Base-by-base conservation (phyloP, 2,113 vertebrate genomes). In the Aptenodytes patagonicus region DNA sequence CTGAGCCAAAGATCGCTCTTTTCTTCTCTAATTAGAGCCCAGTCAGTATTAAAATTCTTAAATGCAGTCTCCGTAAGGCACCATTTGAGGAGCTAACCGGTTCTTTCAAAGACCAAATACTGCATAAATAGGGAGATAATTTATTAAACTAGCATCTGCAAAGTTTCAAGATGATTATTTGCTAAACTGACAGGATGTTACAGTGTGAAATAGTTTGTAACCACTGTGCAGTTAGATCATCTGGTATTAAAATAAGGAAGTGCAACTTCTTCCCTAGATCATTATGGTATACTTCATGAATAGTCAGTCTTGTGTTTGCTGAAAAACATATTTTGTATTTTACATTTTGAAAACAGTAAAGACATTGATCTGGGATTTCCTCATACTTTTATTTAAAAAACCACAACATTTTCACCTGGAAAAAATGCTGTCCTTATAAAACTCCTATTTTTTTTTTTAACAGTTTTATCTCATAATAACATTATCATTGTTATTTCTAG, bases 101-200 rank as follows among this genome's bases (percentile, higher is more conserved):
- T 52, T 55, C n/a, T 54, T 46, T 54, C 29, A 40, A 38, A 89
- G 28, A 21, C 38, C 11, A 14, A 65, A 13, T 16, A 6, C 57
- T 11, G 3, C 47, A 28, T 49, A 31, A 58, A 42, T 22, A 81
- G 44, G n/a, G 54, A 77, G 26, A 80, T 25, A 25, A 61, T 57
- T 65, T 85, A 10, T 83, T 69, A n/a, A 75, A 57, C 4, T 6
- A 51, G 15, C 21, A 40, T 62, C 54, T 93, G 66, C 29, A 28
- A 40, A 86, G 85, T 88, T 95, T 91, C 70, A 11, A 36, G 78
- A 66, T 89, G 60, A 60, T 80, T 62, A 66, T 73, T 88, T 90
- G 51, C 60, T 29, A 85, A 85, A 32, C 15, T 77, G 89, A 86
- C 94, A 90, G 94, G 96, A 96, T 93, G 85, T 97, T 75, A 44